phyloP scores from a whole-genome alignment of 2,888 invertebrate species.

The Cerceris rybyensis region DNA sequence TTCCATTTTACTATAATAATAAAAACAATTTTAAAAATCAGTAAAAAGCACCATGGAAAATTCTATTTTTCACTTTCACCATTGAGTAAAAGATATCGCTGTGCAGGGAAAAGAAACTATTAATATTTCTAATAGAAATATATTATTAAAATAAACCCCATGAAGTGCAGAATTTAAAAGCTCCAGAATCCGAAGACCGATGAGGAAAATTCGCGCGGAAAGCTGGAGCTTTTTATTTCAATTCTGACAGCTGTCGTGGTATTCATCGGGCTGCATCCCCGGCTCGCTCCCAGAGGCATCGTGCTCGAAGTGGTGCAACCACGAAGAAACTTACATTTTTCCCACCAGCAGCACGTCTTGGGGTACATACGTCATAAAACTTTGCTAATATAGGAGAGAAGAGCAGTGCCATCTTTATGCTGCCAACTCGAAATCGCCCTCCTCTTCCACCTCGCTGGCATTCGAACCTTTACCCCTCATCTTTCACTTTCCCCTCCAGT shows the following conservation, averaged over 20 bases:
- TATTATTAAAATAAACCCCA: no score
- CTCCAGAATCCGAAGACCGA: no score
- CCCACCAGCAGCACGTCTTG: slow-evolving; percentile 33
- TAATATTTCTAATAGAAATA: no score
- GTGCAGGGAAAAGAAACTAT: no score
- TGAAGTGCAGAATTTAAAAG: no score
- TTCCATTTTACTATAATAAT: no score
- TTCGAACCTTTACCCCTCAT: slow-evolving; percentile 41
- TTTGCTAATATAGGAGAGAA: slow-evolving; percentile 61
- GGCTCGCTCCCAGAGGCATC: slow-evolving; percentile 40
- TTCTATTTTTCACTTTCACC: no score
- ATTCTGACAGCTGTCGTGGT: slow-evolving; percentile 26
- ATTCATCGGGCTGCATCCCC: slow-evolving; percentile 5
- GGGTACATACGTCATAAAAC: slow-evolving; percentile 63
- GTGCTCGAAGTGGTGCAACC: slow-evolving; percentile 22
- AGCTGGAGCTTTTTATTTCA: slow-evolving; percentile 35
- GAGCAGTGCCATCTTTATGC: slow-evolving; percentile 48
- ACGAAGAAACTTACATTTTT: slow-evolving; percentile 58
- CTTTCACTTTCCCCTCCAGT: slow-evolving; percentile 36
- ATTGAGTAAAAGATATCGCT: no score
- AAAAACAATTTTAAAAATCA: no score
- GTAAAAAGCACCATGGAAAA: no score
- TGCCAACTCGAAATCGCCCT: slow-evolving; percentile 53
- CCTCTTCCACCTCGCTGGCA: slow-evolving; percentile 24
- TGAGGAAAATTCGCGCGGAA: slow-evolving; percentile 5